phyloP scores from a whole-genome alignment of 2,888 invertebrate genomes.

The Clitarchus hookeri region DNA sequence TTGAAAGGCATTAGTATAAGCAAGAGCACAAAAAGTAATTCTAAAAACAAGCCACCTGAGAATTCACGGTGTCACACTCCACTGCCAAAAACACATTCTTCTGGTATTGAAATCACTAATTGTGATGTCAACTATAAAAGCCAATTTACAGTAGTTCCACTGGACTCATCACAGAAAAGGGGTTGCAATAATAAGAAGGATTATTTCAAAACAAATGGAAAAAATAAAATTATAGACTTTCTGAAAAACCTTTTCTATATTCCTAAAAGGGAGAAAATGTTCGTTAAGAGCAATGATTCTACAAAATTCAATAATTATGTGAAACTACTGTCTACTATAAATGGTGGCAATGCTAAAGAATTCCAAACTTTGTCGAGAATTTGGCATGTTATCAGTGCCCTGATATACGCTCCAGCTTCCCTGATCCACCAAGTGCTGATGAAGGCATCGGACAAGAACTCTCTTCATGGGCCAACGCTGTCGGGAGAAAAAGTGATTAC shows the following conservation, averaged over 20 bases:
- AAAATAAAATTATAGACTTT: background rate
- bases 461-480: constrained; percentile 56
- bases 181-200: background rate
- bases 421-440: constrained; percentile 47
- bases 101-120: no score
- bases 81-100: background rate
- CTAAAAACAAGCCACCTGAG: background rate
- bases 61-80: background rate
- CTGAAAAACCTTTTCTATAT: background rate
- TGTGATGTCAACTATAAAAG: background rate
- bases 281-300: background rate
- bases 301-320: background rate
- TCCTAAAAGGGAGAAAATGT: background rate
- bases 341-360: background rate
- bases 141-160: background rate
- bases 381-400: constrained; percentile 16
- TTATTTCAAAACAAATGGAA: no score
- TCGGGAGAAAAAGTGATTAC: constrained; percentile 56
- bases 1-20: background rate
- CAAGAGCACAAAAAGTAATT: background rate
- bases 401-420: constrained; percentile 40
- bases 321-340: constrained; percentile 16
- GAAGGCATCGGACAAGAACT: constrained; percentile 45
- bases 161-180: background rate
- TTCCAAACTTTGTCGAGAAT: background rate